Evolutionary conservation across 2,888 invertebrate genomes (phyloP).

Genomic region (Pterostichus madidus): DNA sequence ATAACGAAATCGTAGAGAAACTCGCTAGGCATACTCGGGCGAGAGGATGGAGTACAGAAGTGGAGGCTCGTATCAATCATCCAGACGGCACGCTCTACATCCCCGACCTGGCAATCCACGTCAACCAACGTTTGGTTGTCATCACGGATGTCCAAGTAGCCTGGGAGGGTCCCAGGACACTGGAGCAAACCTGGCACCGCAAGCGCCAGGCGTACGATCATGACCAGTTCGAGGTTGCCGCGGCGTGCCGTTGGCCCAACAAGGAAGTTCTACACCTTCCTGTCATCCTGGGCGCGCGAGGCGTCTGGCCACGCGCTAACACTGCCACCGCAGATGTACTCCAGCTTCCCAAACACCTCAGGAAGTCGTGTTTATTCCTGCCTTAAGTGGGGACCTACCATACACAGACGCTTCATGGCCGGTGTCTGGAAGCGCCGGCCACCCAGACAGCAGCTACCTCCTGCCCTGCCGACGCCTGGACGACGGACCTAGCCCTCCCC

Average conservation of each 20-base stretch:
- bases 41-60: too few relatives aligned
- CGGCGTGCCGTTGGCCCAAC: background rate
- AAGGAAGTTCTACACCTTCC: background rate
- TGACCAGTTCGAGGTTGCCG: background rate
- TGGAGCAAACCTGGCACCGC: too few relatives aligned
- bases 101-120: too few relatives aligned
- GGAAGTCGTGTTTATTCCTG: background rate
- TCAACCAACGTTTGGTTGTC: too few relatives aligned
- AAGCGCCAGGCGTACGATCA: conserved; percentile 1
- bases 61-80: too few relatives aligned
- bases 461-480: too few relatives aligned
- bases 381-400: background rate
- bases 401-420: background rate
- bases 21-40: conserved; percentile 4
- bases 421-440: background rate
- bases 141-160: too few relatives aligned
- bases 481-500: too few relatives aligned
- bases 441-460: too few relatives aligned
- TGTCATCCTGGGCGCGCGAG: background rate
- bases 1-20: too few relatives aligned
- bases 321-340: background rate
- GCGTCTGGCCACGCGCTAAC: conserved; percentile 1
- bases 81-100: too few relatives aligned
- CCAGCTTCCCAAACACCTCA: background rate
- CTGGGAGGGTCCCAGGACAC: too few relatives aligned